These are phyloP conservation scores for Watsonalla binaria DNA, from an alignment of 2,888 invertebrate genomes.

Conservation along the genomic window DNA sequence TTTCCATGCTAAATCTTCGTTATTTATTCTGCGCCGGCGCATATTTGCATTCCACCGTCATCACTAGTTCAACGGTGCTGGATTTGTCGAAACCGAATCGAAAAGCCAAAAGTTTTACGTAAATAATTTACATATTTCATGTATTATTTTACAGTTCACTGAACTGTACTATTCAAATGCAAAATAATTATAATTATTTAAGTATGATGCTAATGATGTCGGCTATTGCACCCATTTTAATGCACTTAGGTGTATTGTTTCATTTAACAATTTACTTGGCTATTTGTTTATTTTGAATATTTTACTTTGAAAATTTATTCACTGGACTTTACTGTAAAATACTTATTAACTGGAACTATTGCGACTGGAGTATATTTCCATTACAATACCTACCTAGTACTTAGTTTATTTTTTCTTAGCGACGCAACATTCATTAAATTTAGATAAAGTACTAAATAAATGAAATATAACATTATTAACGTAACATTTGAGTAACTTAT, in stretches of 20 bases:
- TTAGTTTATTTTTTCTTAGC: too few relatives aligned
- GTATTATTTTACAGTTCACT: constrained; percentile 42
- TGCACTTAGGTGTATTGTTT: background rate
- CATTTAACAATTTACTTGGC: background rate
- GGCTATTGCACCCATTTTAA: background rate
- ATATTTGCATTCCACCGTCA: constrained; percentile 45
- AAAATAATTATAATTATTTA: constrained; percentile 28
- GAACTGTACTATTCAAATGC: constrained; percentile 44
- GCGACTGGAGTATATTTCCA: too few relatives aligned
- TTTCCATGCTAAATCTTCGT: constrained; percentile 37
- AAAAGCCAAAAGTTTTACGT: constrained; percentile 1
- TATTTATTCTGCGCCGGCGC: constrained; percentile 19
- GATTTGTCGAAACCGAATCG: constrained; percentile 19
- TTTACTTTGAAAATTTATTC: background rate
- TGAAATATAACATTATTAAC: too few relatives aligned
- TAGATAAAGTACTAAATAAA: too few relatives aligned
- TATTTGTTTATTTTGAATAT: background rate
- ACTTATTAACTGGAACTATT: too few relatives aligned
- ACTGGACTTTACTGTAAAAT: too few relatives aligned
- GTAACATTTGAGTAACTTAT: too few relatives aligned
- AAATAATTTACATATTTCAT: constrained; percentile 10
- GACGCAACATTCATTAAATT: too few relatives aligned
- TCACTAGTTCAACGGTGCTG: constrained; percentile 41
- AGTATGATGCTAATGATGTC: background rate
- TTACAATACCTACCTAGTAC: too few relatives aligned